Evolutionary conservation across 2,113 vertebrate species (phyloP).

Genomic region (Pterocles gutturalis): DNA sequence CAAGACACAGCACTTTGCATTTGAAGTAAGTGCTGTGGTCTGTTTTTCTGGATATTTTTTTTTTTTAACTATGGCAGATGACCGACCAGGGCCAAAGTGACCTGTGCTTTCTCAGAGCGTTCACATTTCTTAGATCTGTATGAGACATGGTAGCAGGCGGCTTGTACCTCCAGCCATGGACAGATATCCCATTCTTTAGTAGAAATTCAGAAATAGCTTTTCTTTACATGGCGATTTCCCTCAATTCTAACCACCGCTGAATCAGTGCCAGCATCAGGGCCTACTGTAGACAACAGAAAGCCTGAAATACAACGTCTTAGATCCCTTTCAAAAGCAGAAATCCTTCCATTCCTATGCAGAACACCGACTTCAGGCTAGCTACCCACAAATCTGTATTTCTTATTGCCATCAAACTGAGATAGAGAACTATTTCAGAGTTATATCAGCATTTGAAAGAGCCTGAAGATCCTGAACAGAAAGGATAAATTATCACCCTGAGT

Average conservation of each 20-base stretch:
- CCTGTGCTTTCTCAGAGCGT: neutral
- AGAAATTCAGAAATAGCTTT: neutral
- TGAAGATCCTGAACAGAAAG: neutral
- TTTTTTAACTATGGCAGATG: neutral
- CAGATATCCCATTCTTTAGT: neutral
- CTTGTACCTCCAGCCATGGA: neutral
- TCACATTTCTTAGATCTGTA: neutral
- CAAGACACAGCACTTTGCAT: neutral
- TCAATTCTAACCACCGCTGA: neutral
- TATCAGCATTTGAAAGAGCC: neutral
- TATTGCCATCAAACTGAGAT: neutral
- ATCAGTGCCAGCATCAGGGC: neutral
- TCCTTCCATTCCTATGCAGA: neutral
- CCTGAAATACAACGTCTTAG: neutral
- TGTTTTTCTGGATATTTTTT: neutral
- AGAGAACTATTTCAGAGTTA: neutral
- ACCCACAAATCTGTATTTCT: neutral
- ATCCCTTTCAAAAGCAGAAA: neutral
- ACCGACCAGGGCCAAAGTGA: neutral
- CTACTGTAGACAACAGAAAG: neutral
- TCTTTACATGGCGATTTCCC: neutral
- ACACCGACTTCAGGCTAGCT: neutral
- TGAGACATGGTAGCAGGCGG: neutral
- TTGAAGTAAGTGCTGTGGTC: neutral
- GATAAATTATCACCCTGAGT: neutral